Conservation (phyloP, 1,140 invertebrate genomes). For the Drosophila pseudoobscura region DNA sequence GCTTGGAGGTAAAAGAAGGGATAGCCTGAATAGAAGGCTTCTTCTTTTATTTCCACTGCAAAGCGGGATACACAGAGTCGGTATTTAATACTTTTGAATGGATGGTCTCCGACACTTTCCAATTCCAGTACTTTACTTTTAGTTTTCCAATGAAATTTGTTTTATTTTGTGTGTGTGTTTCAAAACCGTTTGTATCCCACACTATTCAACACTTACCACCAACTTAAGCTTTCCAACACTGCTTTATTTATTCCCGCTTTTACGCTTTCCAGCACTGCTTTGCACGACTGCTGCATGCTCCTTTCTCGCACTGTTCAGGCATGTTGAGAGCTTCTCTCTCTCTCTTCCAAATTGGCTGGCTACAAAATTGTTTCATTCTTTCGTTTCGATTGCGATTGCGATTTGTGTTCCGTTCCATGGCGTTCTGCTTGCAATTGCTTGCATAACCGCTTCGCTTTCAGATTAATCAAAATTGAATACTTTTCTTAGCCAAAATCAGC, state of each 20-base stretch:
- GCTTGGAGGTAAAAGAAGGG: too few species aligned
- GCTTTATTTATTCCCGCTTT: background rate
- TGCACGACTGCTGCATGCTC: constrained; percentile 14
- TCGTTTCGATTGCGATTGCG: constrained; percentile 18
- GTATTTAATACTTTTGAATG: background rate
- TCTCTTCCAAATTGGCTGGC: constrained; percentile 21
- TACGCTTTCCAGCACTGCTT: too few species aligned
- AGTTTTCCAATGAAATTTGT: background rate
- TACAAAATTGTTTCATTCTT: constrained; percentile 31
- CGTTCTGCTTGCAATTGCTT: constrained; percentile 38
- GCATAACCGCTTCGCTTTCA: constrained; percentile 27
- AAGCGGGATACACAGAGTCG: too few species aligned
- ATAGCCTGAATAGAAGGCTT: too few species aligned
- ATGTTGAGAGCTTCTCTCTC: background rate
- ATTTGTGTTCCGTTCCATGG: constrained; percentile 31
- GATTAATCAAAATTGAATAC: constrained; percentile 37
- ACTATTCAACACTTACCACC: background rate
- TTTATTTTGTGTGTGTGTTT: background rate
- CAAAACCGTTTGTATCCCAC: background rate
- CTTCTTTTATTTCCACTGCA: too few species aligned
- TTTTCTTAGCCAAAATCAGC: constrained; percentile 41
- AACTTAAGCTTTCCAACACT: background rate
- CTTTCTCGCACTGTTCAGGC: constrained; percentile 6
- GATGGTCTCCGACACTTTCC: too few species aligned
- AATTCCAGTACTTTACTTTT: background rate